A percentile compares a stretch with the other conserved stretches of the same genome.
Evolutionary conservation across 1,140 invertebrate genomes (phyloP).

Genomic region (Melitaea cinxia): DNA sequence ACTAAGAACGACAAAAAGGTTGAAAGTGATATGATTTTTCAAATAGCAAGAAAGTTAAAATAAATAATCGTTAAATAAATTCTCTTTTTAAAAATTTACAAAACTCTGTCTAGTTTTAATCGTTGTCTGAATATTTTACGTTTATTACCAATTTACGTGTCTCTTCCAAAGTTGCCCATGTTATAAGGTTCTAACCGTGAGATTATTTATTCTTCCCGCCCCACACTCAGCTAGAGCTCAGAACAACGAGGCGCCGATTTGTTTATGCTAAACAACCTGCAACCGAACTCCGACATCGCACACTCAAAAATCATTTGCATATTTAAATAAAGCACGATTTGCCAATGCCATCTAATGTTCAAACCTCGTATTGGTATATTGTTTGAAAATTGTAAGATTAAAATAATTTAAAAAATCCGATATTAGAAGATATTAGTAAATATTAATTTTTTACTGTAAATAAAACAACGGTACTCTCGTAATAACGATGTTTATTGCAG

Average conservation of each 20-base stretch:
- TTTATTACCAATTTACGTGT: neutral
- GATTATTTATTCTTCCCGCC: slow-evolving; percentile 63
- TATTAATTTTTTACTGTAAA: too few relatives aligned
- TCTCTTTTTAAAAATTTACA: too few relatives aligned
- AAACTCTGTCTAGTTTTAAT: too few relatives aligned
- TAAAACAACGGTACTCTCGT: too few relatives aligned
- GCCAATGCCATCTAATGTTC: slow-evolving; percentile 3
- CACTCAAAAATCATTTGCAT: slow-evolving; percentile 74
- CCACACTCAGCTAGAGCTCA: slow-evolving; percentile 10
- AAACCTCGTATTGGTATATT: neutral
- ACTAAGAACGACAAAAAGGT: neutral
- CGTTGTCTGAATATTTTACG: neutral
- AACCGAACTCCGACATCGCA: slow-evolving; percentile 55
- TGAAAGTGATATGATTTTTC: neutral
- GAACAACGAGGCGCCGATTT: slow-evolving; percentile 48
- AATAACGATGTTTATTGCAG: neutral
- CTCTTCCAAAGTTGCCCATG: slow-evolving; percentile 27
- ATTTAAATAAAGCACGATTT: slow-evolving; percentile 25
- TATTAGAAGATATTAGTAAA: too few relatives aligned
- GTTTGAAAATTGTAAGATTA: slow-evolving; percentile 1
- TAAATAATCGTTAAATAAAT: too few relatives aligned
- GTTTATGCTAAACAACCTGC: slow-evolving; percentile 74
- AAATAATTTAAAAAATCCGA: neutral
- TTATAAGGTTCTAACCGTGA: slow-evolving; percentile 55
- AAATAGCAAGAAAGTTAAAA: too few relatives aligned